Base-by-base conservation (phyloP, 2,797 vertebrate genomes). In the Bothrops alternatus region DNA sequence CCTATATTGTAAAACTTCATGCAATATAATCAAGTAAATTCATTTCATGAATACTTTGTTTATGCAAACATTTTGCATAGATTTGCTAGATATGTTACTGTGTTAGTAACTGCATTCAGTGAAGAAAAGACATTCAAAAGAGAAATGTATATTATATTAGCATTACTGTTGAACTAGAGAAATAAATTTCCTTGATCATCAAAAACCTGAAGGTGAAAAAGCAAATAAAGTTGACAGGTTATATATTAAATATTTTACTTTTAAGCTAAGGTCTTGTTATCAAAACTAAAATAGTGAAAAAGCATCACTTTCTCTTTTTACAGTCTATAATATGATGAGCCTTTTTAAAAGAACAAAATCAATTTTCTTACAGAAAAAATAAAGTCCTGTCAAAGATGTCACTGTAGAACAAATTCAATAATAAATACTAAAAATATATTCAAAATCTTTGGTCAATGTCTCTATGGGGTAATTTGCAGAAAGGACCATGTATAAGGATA, bases 151-250 rank as follows among this genome's bases (percentile, higher is more conserved):
- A 50, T 50, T 50, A 50, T 6, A 50, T 50, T 47, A 47, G 5
- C 82, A 92, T 92, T 12, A 94, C 32, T 90, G 91, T 90, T 89
- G 47, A 95, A 11, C 89, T 95, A 95, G 14, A 20, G 90, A 93
- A 23, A 18, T 14, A 93, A 93, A 25, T 69, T 82, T 3, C 4
- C 69, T 89, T 82, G 93, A 88, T 92, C 55, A 93, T 90, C 8
- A 92, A 91, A 96, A 96, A 90, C 0, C 1, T 82, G 90, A 96
- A 50, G 23, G 26, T 26, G 73, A 94, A 89, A 90, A 93, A 4
- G 94, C 95, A 94, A 96, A 91, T 87, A 1, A 8, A 93, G 93
- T 93, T 93, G 12, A 73, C 3, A 94, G n/a, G 93, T 23, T 63
- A 47, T 93, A 0, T 86, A 85, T 90, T 26, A 89, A 91, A 93